Percentiles rank a stretch among this genome's conserved stretches.
Evolutionary conservation across 2,888 invertebrate genomes (phyloP).

Genomic region (Hypena proboscidalis): DNA sequence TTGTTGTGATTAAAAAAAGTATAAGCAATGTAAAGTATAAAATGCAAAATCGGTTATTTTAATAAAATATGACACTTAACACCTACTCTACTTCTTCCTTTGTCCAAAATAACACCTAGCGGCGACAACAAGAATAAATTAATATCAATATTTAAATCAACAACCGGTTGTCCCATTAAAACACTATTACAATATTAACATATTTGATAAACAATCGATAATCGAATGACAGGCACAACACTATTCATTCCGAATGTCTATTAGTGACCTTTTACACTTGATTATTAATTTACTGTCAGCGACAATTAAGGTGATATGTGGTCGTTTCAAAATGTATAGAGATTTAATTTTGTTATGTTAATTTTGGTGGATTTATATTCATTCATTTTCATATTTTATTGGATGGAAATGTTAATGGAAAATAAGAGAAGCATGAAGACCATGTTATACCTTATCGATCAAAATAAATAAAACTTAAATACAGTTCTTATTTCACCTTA

Average conservation of each 20-base stretch:
- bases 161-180: slow-evolving; percentile 74
- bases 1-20: neutral
- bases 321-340: slow-evolving; percentile 10
- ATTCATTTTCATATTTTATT: slow-evolving; percentile 1
- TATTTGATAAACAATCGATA: slow-evolving; percentile 75
- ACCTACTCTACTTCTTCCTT: slow-evolving; percentile 38
- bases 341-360: slow-evolving; percentile 17
- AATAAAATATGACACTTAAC: neutral
- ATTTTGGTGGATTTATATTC: slow-evolving; percentile 4
- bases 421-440: too few relatives aligned
- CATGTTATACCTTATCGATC: too few relatives aligned
- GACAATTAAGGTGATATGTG: slow-evolving; percentile 30
- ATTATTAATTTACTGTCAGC: slow-evolving; percentile 42
- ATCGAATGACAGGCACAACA: slow-evolving; percentile 60
- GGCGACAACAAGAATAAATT: slow-evolving; percentile 55
- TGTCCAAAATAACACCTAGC: slow-evolving; percentile 50
- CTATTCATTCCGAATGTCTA: slow-evolving; percentile 53
- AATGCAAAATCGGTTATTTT: too few relatives aligned
- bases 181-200: slow-evolving; percentile 76
- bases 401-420: neutral
- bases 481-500: too few relatives aligned
- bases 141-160: slow-evolving; percentile 64
- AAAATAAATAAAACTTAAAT: too few relatives aligned
- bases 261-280: slow-evolving; percentile 38
- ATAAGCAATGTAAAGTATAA: too few relatives aligned